phyloP scores from a whole-genome alignment of 2,888 invertebrate species.

The Lasioglossum calceatum region DNA sequence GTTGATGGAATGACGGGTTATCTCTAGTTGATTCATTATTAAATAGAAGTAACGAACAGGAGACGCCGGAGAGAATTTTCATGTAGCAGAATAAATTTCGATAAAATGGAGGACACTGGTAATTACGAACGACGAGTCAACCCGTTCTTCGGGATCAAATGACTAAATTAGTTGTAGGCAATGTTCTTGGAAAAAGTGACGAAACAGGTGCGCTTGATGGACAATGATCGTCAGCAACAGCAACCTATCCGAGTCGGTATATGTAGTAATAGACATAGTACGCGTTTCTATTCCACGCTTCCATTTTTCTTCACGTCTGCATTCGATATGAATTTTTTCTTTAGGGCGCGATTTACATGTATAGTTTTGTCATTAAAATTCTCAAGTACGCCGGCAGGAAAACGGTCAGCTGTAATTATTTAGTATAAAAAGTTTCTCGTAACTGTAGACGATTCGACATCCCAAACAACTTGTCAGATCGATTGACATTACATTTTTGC shows the following conservation, averaged over 20 bases:
- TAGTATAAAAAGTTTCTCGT: background rate
- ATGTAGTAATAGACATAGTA: background rate
- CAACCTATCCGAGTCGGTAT: background rate
- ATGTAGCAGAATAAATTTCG: background rate
- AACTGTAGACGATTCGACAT: background rate
- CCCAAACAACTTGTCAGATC: background rate
- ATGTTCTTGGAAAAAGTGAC: background rate
- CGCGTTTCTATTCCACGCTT: background rate
- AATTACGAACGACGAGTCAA: background rate
- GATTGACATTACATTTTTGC: background rate
- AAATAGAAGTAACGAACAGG: background rate
- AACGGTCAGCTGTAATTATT: background rate
- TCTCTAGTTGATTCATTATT: background rate
- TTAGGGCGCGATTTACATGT: background rate
- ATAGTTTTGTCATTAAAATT: constrained; percentile 37
- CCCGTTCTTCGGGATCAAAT: background rate
- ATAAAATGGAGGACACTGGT: background rate
- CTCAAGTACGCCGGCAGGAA: background rate
- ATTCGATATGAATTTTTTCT: background rate
- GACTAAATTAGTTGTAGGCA: background rate
- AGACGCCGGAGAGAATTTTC: background rate
- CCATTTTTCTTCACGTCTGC: background rate
- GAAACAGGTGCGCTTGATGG: background rate
- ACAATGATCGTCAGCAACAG: background rate
- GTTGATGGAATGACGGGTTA: background rate